Percentiles rank a stretch among this genome's conserved stretches.
phyloP scores from a whole-genome alignment of 1,140 invertebrate genomes.

The Trinorchestia longiramus region DNA sequence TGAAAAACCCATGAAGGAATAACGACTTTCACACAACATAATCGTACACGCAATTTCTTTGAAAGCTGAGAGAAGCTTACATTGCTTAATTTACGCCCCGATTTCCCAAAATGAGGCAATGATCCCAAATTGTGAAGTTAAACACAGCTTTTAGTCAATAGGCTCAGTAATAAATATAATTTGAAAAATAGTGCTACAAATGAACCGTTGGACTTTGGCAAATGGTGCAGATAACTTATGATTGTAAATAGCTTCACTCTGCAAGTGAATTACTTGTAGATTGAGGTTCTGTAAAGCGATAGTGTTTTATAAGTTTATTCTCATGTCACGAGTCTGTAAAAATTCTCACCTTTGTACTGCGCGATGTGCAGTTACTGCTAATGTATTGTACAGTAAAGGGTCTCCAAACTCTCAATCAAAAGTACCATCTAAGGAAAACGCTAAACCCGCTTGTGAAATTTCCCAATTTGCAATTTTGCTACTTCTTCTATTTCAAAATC shows the following conservation, averaged over 20 bases:
- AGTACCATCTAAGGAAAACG: not conserved
- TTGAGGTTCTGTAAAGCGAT: not conserved
- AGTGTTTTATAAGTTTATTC: constrained; percentile 11
- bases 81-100: not conserved
- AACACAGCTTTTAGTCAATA: constrained; percentile 33
- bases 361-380: not conserved
- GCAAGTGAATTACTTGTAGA: not conserved
- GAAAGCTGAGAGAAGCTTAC: not conserved
- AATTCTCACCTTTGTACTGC: constrained; percentile 26
- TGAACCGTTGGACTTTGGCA: not conserved
- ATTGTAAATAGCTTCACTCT: not conserved
- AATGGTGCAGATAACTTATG: not conserved
- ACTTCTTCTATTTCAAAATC: not conserved
- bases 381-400: not conserved
- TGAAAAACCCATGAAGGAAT: no score
- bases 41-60: not conserved
- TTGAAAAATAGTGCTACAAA: not conserved
- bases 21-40: not conserved
- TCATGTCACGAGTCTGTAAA: constrained; percentile 38
- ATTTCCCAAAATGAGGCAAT: constrained; percentile 13
- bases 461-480: not conserved
- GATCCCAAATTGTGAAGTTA: not conserved
- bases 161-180: not conserved
- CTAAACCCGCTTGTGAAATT: not conserved
- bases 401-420: constrained; percentile 21